These are phyloP conservation scores for Parus major DNA, from an alignment of 2,113 vertebrate genomes.

Conservation along the genomic window DNA sequence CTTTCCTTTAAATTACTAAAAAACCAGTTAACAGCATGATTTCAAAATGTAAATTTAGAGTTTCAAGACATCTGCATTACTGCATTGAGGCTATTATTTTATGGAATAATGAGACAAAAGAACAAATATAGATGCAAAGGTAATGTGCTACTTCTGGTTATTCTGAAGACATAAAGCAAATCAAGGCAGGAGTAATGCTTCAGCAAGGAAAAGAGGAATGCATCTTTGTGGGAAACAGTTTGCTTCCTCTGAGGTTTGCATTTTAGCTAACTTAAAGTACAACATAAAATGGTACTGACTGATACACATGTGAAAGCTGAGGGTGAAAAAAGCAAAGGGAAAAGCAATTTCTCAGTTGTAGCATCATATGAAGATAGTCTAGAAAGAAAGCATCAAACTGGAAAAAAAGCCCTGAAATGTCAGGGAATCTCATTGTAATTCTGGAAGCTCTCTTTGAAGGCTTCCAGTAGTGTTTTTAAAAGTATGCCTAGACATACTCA, in stretches of 20 bases:
- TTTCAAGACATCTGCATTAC: not conserved
- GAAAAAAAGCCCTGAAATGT: not conserved
- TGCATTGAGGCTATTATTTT: not conserved
- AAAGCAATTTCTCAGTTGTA: not conserved
- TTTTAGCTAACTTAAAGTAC: not conserved
- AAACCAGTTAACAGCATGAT: not conserved
- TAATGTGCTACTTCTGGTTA: not conserved
- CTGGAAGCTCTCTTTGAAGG: not conserved
- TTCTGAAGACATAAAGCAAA: not conserved
- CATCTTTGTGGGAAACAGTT: not conserved
- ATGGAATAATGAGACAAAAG: not conserved
- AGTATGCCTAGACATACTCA: not conserved
- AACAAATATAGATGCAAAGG: not conserved
- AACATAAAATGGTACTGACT: not conserved
- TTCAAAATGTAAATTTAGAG: not conserved
- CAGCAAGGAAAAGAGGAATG: not conserved
- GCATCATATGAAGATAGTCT: not conserved
- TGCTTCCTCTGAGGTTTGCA: not conserved
- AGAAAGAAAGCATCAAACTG: not conserved
- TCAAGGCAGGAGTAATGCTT: not conserved
- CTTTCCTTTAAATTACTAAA: not conserved
- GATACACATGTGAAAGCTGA: not conserved
- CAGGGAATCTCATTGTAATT: not conserved
- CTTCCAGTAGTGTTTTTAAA: not conserved
- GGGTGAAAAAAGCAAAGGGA: not conserved